Conservation (phyloP, 2,113 vertebrate genomes). For the Oreotrochilus melanogaster region DNA sequence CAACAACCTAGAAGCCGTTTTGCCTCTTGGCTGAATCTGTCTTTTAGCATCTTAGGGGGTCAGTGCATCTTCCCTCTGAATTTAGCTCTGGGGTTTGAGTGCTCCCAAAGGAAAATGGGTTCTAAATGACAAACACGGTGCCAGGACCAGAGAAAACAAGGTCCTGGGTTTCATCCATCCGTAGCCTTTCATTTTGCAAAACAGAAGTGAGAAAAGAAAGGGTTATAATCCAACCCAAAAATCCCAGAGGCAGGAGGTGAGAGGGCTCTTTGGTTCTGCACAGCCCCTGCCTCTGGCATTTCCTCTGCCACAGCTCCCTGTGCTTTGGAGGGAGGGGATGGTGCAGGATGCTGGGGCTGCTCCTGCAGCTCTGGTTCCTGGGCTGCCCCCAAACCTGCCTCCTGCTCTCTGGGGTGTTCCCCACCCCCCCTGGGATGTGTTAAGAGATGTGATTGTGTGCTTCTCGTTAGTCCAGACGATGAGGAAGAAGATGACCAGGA, state of each 20-base stretch:
- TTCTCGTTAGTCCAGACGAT: constrained; percentile 83
- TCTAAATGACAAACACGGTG: neutral
- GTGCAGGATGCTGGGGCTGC: neutral
- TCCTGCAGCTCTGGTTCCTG: neutral
- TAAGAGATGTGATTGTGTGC: constrained; percentile 42
- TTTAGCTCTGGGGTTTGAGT: neutral
- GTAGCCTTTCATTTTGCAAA: neutral
- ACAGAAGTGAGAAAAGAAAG: neutral
- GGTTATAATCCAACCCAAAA: neutral
- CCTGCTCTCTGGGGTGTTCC: neutral
- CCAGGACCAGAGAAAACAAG: neutral
- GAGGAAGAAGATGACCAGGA: constrained; percentile 88
- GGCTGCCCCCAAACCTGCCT: neutral
- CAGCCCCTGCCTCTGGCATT: neutral
- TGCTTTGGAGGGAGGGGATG: neutral
- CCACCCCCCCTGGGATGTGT: neutral
- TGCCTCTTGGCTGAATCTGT: neutral
- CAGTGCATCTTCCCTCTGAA: neutral
- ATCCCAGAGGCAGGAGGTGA: neutral
- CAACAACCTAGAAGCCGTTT: neutral
- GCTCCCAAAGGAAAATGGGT: neutral
- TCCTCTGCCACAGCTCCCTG: neutral
- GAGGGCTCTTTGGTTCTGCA: neutral
- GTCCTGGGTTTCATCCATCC: neutral
- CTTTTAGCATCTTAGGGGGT: neutral